Evolutionary conservation across 2,797 vertebrate genomes (phyloP).

Genomic region (Phrynocephalus forsythii): DNA sequence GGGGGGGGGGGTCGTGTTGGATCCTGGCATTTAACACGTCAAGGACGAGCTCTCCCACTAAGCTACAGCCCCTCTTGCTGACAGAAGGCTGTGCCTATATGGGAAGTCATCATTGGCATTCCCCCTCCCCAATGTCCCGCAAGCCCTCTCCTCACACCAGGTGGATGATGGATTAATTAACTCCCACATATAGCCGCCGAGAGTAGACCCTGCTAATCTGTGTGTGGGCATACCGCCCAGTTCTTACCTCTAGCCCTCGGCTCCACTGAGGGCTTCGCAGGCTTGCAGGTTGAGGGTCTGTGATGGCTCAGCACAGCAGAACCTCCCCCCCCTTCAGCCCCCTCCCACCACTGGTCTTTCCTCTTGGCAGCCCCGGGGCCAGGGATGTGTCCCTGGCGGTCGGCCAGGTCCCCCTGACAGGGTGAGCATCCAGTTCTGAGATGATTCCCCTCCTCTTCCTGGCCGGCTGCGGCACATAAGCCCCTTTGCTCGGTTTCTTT

Average conservation of each 20-base stretch:
- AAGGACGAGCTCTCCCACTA: neutral
- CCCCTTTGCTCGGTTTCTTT: slow-evolving; percentile 11
- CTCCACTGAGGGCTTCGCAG: neutral
- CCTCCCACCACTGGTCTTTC: neutral
- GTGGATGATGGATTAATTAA: neutral
- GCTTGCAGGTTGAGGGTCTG: neutral
- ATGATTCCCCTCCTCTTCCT: neutral
- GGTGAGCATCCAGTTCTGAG: neutral
- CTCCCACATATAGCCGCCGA: neutral
- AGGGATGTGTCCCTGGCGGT: neutral
- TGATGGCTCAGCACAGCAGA: neutral
- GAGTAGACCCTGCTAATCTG: slow-evolving; percentile 11
- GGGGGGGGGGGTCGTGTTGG: neutral
- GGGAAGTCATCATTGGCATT: neutral
- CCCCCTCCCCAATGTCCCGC: neutral
- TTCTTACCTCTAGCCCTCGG: slow-evolving; percentile 9
- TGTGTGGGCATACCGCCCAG: slow-evolving; percentile 14
- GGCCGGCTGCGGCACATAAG: slow-evolving; percentile 11
- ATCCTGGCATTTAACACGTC: neutral
- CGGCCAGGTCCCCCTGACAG: neutral
- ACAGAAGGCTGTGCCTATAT: neutral
- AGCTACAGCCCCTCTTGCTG: neutral
- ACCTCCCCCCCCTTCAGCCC: no score
- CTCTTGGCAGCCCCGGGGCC: neutral
- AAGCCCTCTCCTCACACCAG: neutral